Evolutionary conservation across 2,113 vertebrate genomes (phyloP), one percentile per base, ranked within the genome.

Genomic region (Donacobius atricapilla): DNA sequence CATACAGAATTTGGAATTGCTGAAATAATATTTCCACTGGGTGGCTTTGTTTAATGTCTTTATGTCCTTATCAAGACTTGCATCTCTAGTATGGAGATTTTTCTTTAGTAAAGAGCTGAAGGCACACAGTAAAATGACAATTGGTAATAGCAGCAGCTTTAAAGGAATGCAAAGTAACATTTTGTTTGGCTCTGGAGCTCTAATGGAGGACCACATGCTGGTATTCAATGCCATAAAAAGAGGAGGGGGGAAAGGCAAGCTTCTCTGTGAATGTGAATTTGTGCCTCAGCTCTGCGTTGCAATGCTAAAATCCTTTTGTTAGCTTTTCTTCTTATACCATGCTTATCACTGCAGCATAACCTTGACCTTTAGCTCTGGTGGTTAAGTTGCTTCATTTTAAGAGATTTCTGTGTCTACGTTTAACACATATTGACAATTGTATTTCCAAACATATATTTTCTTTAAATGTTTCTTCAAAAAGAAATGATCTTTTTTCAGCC

Each of bases 171-270:
- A 89, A 81, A 93, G 75, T 66, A 87, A 93, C 87, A 61, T 95
- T 95, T 87, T 94, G 85, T 97, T 96, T 96, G 96, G 85, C 93
- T 95, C 73, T 92, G 95, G 89, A 96, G 92, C 96, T 97, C 77
- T 95, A 94, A 93, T 95, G 79, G 89, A 90, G 77, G 94, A 96
- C 96, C 97, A 83, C 97, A 97, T 96, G 96, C 97, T 98, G 97
- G 51, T 91, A 65, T 89, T 83, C 91, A 90, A 65, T 81, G 72
- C 94, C 93, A 87, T 90, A 79, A 96, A 90, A 95, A 96, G 76
- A 40, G 42, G 58, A 37, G 54, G n/a, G 31, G 56, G 81, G 27
- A 30, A 82, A 90, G 44, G 68, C 45, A 87, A 89, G 89, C 92
- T 96, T 96, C 92, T 92, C 73, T 50, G 35, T 87, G 95, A 89